Evolutionary conservation across 2,888 invertebrate genomes (phyloP), one percentile per base, ranked within the genome.

Genomic region (Drosophila borealis): DNA sequence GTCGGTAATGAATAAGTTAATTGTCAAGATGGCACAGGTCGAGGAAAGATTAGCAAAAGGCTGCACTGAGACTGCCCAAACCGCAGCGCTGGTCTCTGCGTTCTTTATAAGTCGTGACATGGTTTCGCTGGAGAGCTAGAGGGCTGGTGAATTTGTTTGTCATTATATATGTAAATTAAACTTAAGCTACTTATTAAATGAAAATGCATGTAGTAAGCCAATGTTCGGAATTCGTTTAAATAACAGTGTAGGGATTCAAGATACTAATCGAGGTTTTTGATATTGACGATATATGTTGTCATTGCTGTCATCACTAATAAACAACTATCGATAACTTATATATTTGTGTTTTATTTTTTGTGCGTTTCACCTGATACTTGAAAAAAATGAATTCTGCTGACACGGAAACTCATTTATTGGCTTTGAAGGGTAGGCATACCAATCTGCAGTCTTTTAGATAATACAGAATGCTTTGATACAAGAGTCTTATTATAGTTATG

Each of bases 1-100:
- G 56, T 94, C 95, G 45, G 95, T 97, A 37, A 93, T 97, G 84
- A 95, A 97, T 61, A 94, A 95, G 70, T 92, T 99, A 33, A 92
- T 99, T 55, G 95, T 96, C 46, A 96, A 97, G 93, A 94, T 99
- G 95, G 96, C 98, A 2, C 96, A 97, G 78, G 95, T 98, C 59
- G 99, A 99, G 93, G 95, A 96, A 90, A 94, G 98, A 37, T 93
- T 99, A 36, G 93, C 97, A 0, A 94, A 95, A 70, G 99, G 99
- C 29, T 96, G 97, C 72, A 96, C 95, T 90, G 99, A 99, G 93
- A 95, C 96, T 78, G 94, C 98, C 48, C 99, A 99, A 93, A 93
- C 98, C 14, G 96, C 97, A 60, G 95, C 98, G 0, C 93, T 99
- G 55, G 95, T 99, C 54, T 95, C 97, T n/a, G 96, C 96, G 6